These are phyloP conservation scores for Spongilla lacustris DNA, from an alignment of 37 sponge, comb jelly and placozoan genomes.

Conservation along the genomic window DNA sequence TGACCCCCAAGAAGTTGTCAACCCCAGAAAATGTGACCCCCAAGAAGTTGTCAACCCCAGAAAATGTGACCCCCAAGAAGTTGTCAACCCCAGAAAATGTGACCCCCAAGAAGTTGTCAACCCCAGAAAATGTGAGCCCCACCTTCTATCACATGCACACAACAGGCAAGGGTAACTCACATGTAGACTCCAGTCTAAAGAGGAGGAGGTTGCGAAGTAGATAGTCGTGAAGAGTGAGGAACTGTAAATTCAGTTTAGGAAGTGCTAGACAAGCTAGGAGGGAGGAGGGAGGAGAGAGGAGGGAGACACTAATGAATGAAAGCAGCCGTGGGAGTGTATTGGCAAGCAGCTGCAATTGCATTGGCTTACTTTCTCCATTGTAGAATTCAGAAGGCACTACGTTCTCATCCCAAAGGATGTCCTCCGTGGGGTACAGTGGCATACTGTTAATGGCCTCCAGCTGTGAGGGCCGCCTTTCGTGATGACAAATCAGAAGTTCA, in stretches of 20 bases:
- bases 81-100: not conserved
- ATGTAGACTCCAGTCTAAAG: constrained; percentile 96
- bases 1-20: too few species aligned
- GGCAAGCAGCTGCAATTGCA: too few species aligned
- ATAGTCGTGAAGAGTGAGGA: constrained; percentile 98
- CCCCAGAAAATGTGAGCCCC: too few species aligned
- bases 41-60: too few species aligned
- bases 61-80: not conserved
- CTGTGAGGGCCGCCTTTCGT: constrained; percentile 89
- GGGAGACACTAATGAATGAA: too few species aligned
- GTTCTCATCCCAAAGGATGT: constrained; percentile 90
- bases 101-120: not conserved
- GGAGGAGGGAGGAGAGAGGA: too few species aligned
- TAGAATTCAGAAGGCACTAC: constrained; percentile 95
- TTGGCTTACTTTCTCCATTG: constrained; percentile 79
- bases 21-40: too few species aligned
- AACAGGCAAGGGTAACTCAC: constrained; percentile 23
- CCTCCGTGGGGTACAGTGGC: constrained; percentile 98
- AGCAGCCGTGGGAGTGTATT: too few species aligned
- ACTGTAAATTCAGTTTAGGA: constrained; percentile 99
- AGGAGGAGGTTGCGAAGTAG: constrained; percentile 90
- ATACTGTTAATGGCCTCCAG: constrained; percentile 86
- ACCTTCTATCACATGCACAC: too few species aligned
- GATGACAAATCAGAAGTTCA: constrained; percentile 79
- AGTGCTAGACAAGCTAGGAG: constrained; percentile 90